phyloP scores from a whole-genome alignment of 1,140 invertebrate species.

The Cecropterus lyciades region DNA sequence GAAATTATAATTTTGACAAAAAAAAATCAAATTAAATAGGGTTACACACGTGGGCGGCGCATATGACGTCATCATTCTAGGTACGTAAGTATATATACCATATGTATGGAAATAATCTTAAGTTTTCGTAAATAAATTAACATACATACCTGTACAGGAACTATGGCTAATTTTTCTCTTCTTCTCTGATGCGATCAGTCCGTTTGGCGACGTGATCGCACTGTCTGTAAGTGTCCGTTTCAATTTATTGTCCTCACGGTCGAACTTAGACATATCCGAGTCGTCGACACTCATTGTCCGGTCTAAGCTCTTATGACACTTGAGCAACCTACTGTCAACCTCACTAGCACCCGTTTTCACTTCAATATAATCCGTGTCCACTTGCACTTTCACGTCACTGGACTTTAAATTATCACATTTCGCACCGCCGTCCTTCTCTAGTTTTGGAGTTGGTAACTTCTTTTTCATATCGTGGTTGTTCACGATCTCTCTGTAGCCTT shows the following conservation, averaged over 20 bases:
- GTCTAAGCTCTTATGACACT: constrained; percentile 69
- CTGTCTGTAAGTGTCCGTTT: constrained; percentile 72
- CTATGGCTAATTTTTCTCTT: constrained; percentile 83
- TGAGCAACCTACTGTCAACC: constrained; percentile 65
- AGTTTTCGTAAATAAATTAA: constrained; percentile 42
- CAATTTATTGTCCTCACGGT: constrained; percentile 68
- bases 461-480: constrained; percentile 75
- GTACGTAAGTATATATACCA: too few relatives aligned
- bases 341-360: constrained; percentile 72
- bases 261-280: constrained; percentile 45
- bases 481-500: constrained; percentile 78
- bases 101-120: constrained; percentile 34
- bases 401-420: constrained; percentile 76
- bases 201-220: constrained; percentile 75
- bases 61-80: too few relatives aligned
- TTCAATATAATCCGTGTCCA: constrained; percentile 61
- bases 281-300: constrained; percentile 72
- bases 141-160: constrained; percentile 76
- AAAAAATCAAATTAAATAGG: too few relatives aligned
- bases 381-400: constrained; percentile 72
- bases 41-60: too few relatives aligned
- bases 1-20: too few relatives aligned
- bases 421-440: constrained; percentile 57
- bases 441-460: constrained; percentile 69
- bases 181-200: constrained; percentile 82